Evolutionary conservation across 2,113 vertebrate species (phyloP), one percentile per base, ranked within the genome.

Genomic region (Melanerpes aurifrons): DNA sequence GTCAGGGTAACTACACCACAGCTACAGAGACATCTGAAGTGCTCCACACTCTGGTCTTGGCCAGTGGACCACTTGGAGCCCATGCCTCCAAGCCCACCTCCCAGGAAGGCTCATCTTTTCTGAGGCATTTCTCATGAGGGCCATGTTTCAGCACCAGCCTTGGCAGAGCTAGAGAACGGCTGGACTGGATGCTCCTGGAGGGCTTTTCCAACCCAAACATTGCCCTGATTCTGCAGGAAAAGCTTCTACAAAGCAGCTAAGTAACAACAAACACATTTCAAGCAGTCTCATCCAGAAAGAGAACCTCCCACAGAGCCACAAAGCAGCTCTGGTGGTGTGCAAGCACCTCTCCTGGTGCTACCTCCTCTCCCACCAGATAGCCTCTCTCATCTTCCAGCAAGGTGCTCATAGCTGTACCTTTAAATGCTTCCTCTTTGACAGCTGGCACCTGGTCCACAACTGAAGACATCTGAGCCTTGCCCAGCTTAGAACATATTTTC

Each of bases 31-130:
- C 53, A 9, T 3, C 1, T 4, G 43, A 25, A 66, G 63, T 3
- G 14, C 45, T 43, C 31, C 4, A 1, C 63, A 2, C 15, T 19
- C 8, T 22, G 1, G 12, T 14, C 12, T 35, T 3, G 2, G 31
- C 29, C 7, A 6, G 54, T 2, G 45, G 37, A 31, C 47, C 67
- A 18, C 54, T 4, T 1, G 3, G n/a, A 28, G 56, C 50, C 3
- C 3, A 0, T 0, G 22, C 18, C 54, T 62, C 45, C 75, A 6
- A 22, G 47, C 19, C 29, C 35, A 22, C 37, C 47, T 73, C 24
- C 68, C 1, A 48, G 54, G 35, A 47, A 28, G 11, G 19, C 45
- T 61, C 6, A 12, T 3, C 54, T n/a, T 9, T 2, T 40, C 45
- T 59, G 45, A 20, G 35, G 29, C 40, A 11, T 14, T 25, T 43